Base-by-base conservation (phyloP, 2,888 invertebrate genomes). In the Noctua fimbriata region DNA sequence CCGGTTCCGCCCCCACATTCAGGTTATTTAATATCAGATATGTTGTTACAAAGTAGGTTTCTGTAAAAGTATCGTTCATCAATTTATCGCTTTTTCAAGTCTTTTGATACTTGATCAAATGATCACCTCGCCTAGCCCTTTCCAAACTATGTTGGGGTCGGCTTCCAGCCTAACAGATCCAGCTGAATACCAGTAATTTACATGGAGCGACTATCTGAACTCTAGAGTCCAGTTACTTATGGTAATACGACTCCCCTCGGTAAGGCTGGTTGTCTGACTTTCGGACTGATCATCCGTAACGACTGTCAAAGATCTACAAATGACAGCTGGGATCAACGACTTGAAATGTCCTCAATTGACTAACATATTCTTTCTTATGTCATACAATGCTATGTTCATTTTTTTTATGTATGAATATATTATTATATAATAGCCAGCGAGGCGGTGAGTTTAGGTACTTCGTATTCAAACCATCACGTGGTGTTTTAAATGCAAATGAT, bases 1-100 rank as follows among this genome's bases (percentile, higher is more conserved):
- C 47, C 47, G 66, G 82, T 79, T 79, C 74, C 75, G 66, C 66
- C 66, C 75, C 79, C 21, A 49, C 18, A 74, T 66, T 66, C 5
- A 66, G 82, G 66, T 41, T 58, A 21, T 82, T 81, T 55, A 41
- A 21, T 44, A 32, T 32, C 2, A 32, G 36, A 79, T 36, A 24
- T 65, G 18, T 41, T 49, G 21, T 58, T 36, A 5, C 6, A 65
- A 32, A 36, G n/a, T 55, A 36, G 36, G 16, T 44, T 55, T 65
- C 32, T 52, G 14, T 52, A n/a, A n/a, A n/a, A 2, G 24, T 44
- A 16, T n/a, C 6, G 24, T n/a, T 58, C n/a, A n/a, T 58, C 28
- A 60, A 28, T 63, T 32, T 18, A 63, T 18, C 60, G 28, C 9
- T 10, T 63, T 63, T 63, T 32, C 32, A 65, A 36, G 32, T 12